These are phyloP conservation scores for Phaetusa simplex DNA, from an alignment of 2,113 vertebrate species.

Conservation along the genomic window DNA sequence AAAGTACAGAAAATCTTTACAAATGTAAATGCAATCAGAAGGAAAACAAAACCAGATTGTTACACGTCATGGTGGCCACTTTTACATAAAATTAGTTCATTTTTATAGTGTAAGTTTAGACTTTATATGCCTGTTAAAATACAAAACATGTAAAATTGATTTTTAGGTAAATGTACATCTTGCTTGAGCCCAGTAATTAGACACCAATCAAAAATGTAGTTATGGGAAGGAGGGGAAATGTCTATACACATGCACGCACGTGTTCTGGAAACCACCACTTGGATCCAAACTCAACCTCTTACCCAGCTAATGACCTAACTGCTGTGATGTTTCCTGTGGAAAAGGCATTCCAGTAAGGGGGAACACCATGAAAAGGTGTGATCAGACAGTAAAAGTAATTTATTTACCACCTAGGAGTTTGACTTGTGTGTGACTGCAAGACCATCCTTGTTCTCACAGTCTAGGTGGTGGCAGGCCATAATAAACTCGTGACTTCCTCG, in stretches of 20 bases:
- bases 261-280: not conserved
- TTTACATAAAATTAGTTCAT: not conserved
- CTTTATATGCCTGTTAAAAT: not conserved
- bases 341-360: not conserved
- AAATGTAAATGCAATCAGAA: not conserved
- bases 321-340: not conserved
- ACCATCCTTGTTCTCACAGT: not conserved
- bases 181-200: not conserved
- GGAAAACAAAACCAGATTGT: not conserved
- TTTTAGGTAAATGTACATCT: not conserved
- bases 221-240: not conserved
- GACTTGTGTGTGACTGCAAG: not conserved
- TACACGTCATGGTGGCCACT: not conserved
- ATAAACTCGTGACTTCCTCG: not conserved
- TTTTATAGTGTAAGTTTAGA: not conserved
- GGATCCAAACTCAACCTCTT: not conserved
- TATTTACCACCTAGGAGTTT: not conserved
- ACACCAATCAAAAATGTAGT: not conserved
- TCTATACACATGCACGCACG: rapidly evolving
- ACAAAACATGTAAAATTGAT: not conserved
- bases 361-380: not conserved
- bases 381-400: not conserved
- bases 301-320: not conserved
- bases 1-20: not conserved
- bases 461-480: not conserved